Base-by-base conservation (phyloP, 1,140 invertebrate species). In the Eurosta solidaginis region DNA sequence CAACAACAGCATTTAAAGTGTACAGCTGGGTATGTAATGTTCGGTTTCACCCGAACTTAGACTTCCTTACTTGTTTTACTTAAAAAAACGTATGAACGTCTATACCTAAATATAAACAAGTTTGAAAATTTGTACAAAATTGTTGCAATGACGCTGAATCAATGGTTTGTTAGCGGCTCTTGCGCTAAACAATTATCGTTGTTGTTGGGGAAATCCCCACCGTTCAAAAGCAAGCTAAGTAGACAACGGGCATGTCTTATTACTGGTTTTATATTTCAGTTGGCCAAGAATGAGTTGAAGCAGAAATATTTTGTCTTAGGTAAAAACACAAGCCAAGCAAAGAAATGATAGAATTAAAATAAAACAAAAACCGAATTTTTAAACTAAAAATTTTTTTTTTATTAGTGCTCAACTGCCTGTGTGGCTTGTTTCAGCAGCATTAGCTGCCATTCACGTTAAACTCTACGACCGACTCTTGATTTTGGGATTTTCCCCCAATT, bases 131-230 rank as follows among this genome's bases (percentile, higher is more conserved):
- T 33, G 33, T 33, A 40, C 33, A 40, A 68, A 68, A 68, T 40
- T 20, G 33, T 27, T 25, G 0, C 33, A 40, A n/a, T 68, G n/a
- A 68, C 59, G 59, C 59, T 68, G 59, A 68, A 20, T 68, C 59
- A 68, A 68, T 42, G 10, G 59, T 40, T 68, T 68, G 17, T 33
- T 40, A 40, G 33, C 45, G 45, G n/a, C 45, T 47, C 14, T 47
- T 47, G 14, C 14, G n/a, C 45, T n/a, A 47, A 47, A 47, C 29
- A 68, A 20, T 68, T 68, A n/a, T n/a, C n/a, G n/a, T n/a, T 54
- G 25, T 54, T 42, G 59, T 68, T 68, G 59, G 59, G 59, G 59
- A 68, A 40, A 68, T 68, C 59, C 59, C 59, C 59, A 68, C 40
- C 33, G 29, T 40, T 40, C 6, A n/a, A 68, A 68, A 68, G 17